phyloP scores from a whole-genome alignment of 2,888 invertebrate genomes.

The Euproctis similis region DNA sequence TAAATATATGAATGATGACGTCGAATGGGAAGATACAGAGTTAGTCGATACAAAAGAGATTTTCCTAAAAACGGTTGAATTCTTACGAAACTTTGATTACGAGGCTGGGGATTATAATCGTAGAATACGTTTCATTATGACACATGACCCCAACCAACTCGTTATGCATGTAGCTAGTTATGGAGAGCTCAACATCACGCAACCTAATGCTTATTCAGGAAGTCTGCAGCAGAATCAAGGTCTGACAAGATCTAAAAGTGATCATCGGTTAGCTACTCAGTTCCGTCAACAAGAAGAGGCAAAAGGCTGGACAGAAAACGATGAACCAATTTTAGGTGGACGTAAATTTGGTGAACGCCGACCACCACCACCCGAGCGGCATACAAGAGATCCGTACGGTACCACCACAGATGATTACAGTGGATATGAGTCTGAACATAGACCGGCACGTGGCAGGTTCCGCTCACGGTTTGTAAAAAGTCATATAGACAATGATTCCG shows the following conservation, averaged over 20 bases:
- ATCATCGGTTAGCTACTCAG: constrained; percentile 91
- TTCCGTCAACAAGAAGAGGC: constrained; percentile 90
- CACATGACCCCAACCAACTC: constrained; percentile 93
- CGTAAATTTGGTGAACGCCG: constrained; percentile 86
- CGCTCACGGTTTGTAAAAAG: constrained; percentile 82
- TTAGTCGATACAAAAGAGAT: constrained; percentile 97
- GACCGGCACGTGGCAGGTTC: constrained; percentile 79
- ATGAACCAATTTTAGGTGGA: constrained; percentile 83
- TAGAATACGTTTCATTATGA: constrained; percentile 89
- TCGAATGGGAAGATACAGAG: constrained; percentile 94
- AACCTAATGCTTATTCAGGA: constrained; percentile 76
- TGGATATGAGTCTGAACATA: constrained; percentile 80
- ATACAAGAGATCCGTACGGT: constrained; percentile 73
- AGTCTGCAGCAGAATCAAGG: constrained; percentile 81
- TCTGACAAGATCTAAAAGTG: constrained; percentile 93
- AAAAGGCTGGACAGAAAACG: constrained; percentile 78
- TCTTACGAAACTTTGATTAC: constrained; percentile 94
- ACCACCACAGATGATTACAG: constrained; percentile 79
- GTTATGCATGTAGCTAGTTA: constrained; percentile 91
- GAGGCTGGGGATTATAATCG: constrained; percentile 93
- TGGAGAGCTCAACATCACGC: constrained; percentile 90
- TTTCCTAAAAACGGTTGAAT: constrained; percentile 96
- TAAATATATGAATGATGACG: constrained; percentile 92
- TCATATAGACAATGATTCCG: constrained; percentile 85
- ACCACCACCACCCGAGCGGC: constrained; percentile 69